Conservation (phyloP, 2,797 vertebrate species). For the Phrynocephalus guinanensis region DNA sequence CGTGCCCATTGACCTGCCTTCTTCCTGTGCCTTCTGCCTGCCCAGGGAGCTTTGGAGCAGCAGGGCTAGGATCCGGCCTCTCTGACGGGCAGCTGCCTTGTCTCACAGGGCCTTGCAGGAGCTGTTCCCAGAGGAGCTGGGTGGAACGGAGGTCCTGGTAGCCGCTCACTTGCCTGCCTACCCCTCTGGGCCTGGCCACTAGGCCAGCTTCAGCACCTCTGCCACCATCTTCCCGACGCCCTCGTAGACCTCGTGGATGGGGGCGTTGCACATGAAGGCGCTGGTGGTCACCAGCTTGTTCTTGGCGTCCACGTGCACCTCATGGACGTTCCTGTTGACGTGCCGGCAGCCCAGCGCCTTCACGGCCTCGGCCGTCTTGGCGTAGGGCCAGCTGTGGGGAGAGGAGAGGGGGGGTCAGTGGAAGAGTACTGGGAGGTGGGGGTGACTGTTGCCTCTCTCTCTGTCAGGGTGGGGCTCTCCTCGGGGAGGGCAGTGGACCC, state of each 20-base stretch:
- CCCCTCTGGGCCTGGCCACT: background rate
- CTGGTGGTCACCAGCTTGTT: slow-evolving; percentile 87
- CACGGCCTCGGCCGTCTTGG: slow-evolving; percentile 77
- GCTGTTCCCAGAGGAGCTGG: background rate
- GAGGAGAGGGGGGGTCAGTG: rapidly evolving
- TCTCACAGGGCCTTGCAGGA: background rate
- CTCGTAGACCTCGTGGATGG: slow-evolving; percentile 84
- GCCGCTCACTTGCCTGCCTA: no score
- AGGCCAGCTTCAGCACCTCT: slow-evolving; percentile 83
- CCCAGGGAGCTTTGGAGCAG: background rate
- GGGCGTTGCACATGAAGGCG: slow-evolving; percentile 89
- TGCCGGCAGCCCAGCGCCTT: slow-evolving; percentile 86
- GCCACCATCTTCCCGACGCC: slow-evolving; percentile 84
- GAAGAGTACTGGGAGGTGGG: background rate
- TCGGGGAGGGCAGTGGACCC: no score
- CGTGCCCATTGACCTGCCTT: no score
- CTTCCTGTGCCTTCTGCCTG: no score
- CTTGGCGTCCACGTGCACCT: slow-evolving; percentile 83
- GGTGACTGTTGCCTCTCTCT: no score
- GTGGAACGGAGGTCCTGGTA: background rate
- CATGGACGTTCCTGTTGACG: slow-evolving; percentile 82
- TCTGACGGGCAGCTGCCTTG: no score
- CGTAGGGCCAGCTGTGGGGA: slow-evolving; percentile 83
- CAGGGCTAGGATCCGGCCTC: no score
- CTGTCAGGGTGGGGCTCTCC: no score